phyloP scores from a whole-genome alignment of 2,113 vertebrate genomes.

The Ivindomyrus marchei region DNA sequence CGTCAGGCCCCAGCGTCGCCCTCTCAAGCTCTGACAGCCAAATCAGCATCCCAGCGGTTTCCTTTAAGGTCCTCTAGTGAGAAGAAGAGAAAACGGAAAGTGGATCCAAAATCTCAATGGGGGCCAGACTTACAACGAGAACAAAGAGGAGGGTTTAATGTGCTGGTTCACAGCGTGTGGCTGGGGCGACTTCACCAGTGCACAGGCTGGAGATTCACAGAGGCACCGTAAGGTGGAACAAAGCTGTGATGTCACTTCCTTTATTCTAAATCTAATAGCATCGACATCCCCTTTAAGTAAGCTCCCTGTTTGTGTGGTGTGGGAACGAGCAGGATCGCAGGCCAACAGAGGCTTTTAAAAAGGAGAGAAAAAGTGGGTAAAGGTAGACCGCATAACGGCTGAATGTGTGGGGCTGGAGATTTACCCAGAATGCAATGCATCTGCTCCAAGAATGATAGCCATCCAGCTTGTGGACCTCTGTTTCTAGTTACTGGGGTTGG shows the following conservation, averaged over 20 bases:
- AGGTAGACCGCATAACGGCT: not conserved
- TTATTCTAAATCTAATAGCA: not conserved
- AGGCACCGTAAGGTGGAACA: not conserved
- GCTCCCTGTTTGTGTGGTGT: not conserved
- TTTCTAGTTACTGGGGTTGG: not conserved
- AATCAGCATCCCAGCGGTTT: not conserved
- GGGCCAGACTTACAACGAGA: not conserved
- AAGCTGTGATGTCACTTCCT: not conserved
- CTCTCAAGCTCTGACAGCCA: not conserved
- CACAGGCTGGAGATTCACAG: not conserved
- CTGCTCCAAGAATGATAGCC: not conserved
- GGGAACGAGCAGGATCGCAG: not conserved
- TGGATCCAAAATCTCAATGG: not conserved
- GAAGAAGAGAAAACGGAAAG: not conserved
- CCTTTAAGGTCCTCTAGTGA: not conserved
- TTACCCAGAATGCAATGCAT: not conserved
- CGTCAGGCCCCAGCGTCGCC: not conserved
- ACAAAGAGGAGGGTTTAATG: not conserved
- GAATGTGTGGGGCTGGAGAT: not conserved
- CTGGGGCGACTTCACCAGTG: not conserved
- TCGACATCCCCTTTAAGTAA: not conserved
- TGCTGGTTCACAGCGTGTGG: not conserved
- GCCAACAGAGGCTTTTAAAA: not conserved
- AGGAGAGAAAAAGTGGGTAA: not conserved
- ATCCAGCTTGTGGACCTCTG: not conserved